Evolutionary conservation across 2,888 invertebrate genomes (phyloP).

Genomic region (Iphiclides podalirius): DNA sequence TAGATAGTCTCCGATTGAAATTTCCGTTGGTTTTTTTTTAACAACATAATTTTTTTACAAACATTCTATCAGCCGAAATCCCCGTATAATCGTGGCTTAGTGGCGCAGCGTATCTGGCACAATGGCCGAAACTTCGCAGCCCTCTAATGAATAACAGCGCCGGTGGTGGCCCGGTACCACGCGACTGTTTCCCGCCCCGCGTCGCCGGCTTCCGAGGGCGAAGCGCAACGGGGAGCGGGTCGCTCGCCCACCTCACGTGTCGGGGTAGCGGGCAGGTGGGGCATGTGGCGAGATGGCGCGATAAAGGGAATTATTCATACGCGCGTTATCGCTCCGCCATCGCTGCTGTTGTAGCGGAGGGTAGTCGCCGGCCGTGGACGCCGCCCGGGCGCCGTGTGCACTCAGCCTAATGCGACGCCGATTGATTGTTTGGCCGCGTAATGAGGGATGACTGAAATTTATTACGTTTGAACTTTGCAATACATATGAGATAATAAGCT

Average conservation of each 20-base stretch:
- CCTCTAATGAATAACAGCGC: slow-evolving; percentile 73
- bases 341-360: slow-evolving; percentile 70
- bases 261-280: slow-evolving; percentile 75
- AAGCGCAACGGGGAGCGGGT: slow-evolving; percentile 33
- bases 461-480: no score
- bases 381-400: slow-evolving; percentile 67
- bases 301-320: slow-evolving; percentile 80
- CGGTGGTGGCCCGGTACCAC: slow-evolving; percentile 57
- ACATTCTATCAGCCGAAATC: slow-evolving; percentile 58
- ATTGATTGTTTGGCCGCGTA: slow-evolving; percentile 70
- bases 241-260: slow-evolving; percentile 15
- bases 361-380: slow-evolving; percentile 73
- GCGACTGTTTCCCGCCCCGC: slow-evolving; percentile 28
- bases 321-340: slow-evolving; percentile 77
- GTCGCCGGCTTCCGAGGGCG: slow-evolving; percentile 20
- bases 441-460: no score
- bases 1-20: no score
- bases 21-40: no score
- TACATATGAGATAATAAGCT: no score
- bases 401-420: slow-evolving; percentile 62
- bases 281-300: slow-evolving; percentile 78
- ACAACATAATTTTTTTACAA: no score
- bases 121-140: slow-evolving; percentile 69
- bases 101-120: slow-evolving; percentile 69
- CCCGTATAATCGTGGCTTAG: slow-evolving; percentile 68